A percentile compares a stretch with the other conserved stretches of the same genome.
Evolutionary conservation across 2,113 vertebrate species (phyloP).

Genomic region (Hassar affinis): DNA sequence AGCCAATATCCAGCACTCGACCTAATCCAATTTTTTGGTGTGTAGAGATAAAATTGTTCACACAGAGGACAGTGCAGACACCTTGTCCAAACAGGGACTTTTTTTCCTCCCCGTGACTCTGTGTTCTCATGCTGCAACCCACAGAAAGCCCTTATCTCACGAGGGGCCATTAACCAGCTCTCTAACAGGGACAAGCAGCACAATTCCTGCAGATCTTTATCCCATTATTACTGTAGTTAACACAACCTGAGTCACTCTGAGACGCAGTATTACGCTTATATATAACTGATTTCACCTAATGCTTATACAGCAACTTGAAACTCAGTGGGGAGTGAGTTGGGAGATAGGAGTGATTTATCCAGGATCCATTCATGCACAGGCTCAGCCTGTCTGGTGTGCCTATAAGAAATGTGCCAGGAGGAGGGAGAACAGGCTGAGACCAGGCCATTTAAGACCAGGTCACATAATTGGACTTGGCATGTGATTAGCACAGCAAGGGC

Average conservation of each 20-base stretch:
- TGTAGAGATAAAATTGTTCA: conserved; percentile 44
- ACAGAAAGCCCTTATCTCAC: background rate
- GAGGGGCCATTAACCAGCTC: conserved; percentile 19
- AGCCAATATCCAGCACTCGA: conserved; percentile 9
- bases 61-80: conserved; percentile 28
- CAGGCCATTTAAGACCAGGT: conserved; percentile 9
- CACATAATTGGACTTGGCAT: conserved; percentile 33
- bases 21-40: conserved; percentile 33
- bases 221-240: background rate
- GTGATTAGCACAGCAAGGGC: conserved; percentile 36
- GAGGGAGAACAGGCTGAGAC: conserved; percentile 14
- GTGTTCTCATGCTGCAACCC: background rate
- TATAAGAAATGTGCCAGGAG: conserved; percentile 12
- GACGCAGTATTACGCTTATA: background rate
- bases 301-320: background rate
- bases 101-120: background rate
- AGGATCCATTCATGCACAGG: conserved; percentile 19
- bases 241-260: background rate
- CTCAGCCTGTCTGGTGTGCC: background rate
- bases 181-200: background rate
- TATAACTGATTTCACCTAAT: background rate
- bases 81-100: conserved; percentile 44
- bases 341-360: conserved; percentile 1
- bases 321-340: background rate
- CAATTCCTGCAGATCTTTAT: background rate